Base-by-base conservation (phyloP, 2,113 vertebrate genomes). In the Clinocottus analis region DNA sequence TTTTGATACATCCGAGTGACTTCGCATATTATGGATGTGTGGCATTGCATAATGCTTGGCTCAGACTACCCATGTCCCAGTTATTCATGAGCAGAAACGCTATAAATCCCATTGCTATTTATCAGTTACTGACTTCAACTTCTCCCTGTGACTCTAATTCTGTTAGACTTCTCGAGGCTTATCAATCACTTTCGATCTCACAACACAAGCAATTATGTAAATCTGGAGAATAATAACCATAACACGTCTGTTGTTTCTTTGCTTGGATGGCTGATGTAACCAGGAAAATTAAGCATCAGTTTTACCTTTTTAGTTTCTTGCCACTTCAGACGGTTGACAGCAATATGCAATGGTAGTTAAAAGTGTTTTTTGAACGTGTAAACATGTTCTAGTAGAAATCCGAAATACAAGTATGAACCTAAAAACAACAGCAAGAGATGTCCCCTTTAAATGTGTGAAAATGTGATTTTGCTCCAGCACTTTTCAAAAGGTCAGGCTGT, bases 201-300 rank as follows among this genome's bases (percentile, higher is more conserved):
- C 60, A 85, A 80, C 67, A 55, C 7, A 27, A 75, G 47, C 53
- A 78, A 84, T 82, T 83, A 86, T 87, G 78, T 67, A 84, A 84
- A 87, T 86, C 12, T 35, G 41, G 5, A 75, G n/a, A 87, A 63
- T 75, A 79, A 82, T 64, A 81, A 67, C 58, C 68, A 21, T 9
- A 63, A 64, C 79, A 55, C 27, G 27, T 39, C 7, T 61, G 67
- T 62, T 79, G 53, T 79, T 68, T 76, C 60, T 56, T 71, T 76
- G 78, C 81, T 68, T 58, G 69, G 70, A 37, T 79, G 75, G 72
- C 62, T 67, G 11, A 35, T 49, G 37, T 45, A 70, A 67, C 45
- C 70, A 71, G 16, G 63, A 21, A 23, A 53, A 82, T 72, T 27
- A 75, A 58, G 79, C 27, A 86, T 39, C 37, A 19, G 55, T 23